Conservation (phyloP, 2,113 vertebrate species). For the Puffinus mauretanicus region DNA sequence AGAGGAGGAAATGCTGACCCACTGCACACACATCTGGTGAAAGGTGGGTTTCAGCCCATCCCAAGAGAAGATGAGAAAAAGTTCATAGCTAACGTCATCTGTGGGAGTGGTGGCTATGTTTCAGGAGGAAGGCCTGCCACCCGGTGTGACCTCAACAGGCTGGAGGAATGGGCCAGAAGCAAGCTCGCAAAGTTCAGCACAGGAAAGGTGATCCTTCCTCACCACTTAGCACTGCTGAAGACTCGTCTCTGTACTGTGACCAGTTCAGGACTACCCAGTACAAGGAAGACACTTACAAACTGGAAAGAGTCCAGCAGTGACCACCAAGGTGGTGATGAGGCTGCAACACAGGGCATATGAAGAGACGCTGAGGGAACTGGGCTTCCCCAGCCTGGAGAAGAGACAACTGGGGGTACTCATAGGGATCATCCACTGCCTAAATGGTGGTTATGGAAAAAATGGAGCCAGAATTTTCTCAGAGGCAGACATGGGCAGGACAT, state of each 20-base stretch:
- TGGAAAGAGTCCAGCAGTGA: not conserved
- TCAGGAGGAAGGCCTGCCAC: not conserved
- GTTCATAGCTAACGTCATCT: not conserved
- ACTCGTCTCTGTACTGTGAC: not conserved
- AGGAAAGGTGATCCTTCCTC: not conserved
- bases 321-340: not conserved
- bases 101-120: not conserved
- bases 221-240: not conserved
- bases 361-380: not conserved
- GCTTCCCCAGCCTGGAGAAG: not conserved
- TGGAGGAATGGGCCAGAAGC: not conserved
- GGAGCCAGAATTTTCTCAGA: not conserved
- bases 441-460: not conserved
- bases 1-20: not conserved
- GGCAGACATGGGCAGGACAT: not conserved
- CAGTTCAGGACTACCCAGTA: not conserved
- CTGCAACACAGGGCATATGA: not conserved
- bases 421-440: not conserved
- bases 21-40: not conserved
- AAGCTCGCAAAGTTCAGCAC: not conserved
- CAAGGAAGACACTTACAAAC: not conserved
- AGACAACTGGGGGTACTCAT: not conserved
- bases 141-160: not conserved
- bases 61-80: not conserved
- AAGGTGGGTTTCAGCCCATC: not conserved